A percentile compares a stretch with the other conserved stretches of the same genome.
Conservation (phyloP, 53 echinoderm and acorn worm genomes). For the Glandiceps talaboti region DNA sequence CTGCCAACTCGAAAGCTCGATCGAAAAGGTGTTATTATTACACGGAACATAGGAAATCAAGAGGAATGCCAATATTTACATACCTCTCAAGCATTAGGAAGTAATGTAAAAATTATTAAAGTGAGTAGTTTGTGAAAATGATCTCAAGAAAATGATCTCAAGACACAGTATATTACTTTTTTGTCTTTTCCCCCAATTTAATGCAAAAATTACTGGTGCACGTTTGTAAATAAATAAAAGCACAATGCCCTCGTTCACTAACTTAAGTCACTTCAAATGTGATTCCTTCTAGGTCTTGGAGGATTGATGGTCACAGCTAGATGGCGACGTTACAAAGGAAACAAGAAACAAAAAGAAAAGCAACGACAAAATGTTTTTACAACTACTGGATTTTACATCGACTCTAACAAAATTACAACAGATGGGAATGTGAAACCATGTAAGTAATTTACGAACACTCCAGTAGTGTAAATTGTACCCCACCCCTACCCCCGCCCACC, state of each 20-base stretch:
- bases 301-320: not conserved
- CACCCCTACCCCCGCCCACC: no score
- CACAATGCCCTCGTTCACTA: not conserved
- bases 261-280: not conserved
- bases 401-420: not conserved
- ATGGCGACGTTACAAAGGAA: not conserved
- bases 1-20: no score
- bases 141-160: no score
- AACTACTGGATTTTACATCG: not conserved
- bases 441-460: not conserved
- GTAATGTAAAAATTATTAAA: no score
- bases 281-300: not conserved
- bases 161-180: not conserved
- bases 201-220: not conserved
- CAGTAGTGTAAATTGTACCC: no score
- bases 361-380: not conserved
- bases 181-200: not conserved
- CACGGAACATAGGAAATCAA: no score
- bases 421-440: not conserved
- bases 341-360: not conserved
- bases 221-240: no score
- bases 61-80: no score
- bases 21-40: no score
- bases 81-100: no score
- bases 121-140: no score